These are phyloP conservation scores for Lissocephala sabroskyi DNA, from an alignment of 2,888 invertebrate genomes.

Conservation along the genomic window DNA sequence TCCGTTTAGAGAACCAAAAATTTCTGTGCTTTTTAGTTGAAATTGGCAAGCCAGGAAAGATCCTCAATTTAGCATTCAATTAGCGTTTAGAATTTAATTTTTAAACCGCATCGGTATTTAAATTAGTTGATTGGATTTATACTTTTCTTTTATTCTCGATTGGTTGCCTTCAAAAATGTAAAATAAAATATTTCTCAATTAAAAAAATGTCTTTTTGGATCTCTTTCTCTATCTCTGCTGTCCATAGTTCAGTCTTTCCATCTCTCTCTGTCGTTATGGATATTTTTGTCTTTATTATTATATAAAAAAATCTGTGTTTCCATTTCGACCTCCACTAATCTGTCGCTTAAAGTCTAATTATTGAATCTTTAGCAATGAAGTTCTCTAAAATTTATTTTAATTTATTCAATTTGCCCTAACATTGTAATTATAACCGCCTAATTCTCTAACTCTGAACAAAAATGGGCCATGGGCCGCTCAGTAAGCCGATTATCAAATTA, in stretches of 20 bases:
- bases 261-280: constrained; percentile 12
- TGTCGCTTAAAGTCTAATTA: too few relatives aligned
- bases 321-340: too few relatives aligned
- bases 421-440: too few relatives aligned
- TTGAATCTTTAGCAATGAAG: too few relatives aligned
- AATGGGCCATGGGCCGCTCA: too few relatives aligned
- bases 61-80: constrained; percentile 13
- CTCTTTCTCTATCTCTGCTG: constrained; percentile 47
- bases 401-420: too few relatives aligned
- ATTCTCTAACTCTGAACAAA: too few relatives aligned
- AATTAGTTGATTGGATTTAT: background rate
- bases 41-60: background rate
- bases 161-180: constrained; percentile 35
- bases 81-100: constrained; percentile 19
- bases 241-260: constrained; percentile 11
- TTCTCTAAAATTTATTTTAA: too few relatives aligned
- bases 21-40: background rate
- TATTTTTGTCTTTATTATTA: constrained; percentile 4
- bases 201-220: constrained; percentile 72
- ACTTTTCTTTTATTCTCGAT: constrained; percentile 6
- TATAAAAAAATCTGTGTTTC: too few relatives aligned
- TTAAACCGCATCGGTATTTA: constrained; percentile 4
- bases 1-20: constrained; percentile 7
- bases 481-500: too few relatives aligned
- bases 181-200: constrained; percentile 22